Evolutionary conservation across 2,888 invertebrate species (phyloP).

Genomic region (Drosophila quasianomalipes): DNA sequence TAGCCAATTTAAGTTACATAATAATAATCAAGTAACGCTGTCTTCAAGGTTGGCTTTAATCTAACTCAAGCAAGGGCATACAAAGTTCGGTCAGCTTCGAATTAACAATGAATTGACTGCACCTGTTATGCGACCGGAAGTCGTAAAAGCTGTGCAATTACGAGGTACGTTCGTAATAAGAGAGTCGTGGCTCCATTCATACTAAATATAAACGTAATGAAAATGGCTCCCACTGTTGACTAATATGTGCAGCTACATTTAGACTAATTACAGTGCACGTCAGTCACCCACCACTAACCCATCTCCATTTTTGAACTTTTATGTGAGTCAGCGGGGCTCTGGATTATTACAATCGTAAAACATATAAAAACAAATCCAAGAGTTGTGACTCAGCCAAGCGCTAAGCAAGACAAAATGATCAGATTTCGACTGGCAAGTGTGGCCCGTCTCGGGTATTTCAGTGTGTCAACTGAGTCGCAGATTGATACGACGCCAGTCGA

Average conservation of each 20-base stretch:
- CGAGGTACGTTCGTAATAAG: constrained; percentile 57
- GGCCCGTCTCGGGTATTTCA: constrained; percentile 3
- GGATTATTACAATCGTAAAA: constrained; percentile 14
- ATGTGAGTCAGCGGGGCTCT: constrained; percentile 53
- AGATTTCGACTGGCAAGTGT: constrained; percentile 68
- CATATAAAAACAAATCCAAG: constrained; percentile 53
- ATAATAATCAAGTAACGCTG: neutral
- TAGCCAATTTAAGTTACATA: too few relatives aligned
- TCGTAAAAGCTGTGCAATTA: constrained; percentile 57
- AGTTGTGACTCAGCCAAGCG: constrained; percentile 60
- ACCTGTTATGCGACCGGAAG: constrained; percentile 72
- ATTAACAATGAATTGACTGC: constrained; percentile 40
- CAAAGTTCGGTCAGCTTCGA: constrained; percentile 20
- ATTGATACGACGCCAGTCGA: constrained; percentile 55
- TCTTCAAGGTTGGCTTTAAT: neutral
- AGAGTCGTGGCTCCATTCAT: constrained; percentile 37
- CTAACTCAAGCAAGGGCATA: constrained; percentile 14
- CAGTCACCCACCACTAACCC: constrained; percentile 1
- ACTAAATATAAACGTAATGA: constrained; percentile 38
- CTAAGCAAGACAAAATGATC: constrained; percentile 52
- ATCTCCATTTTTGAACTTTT: constrained; percentile 7
- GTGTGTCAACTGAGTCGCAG: constrained; percentile 54
- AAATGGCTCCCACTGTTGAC: constrained; percentile 54
- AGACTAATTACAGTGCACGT: constrained; percentile 62
- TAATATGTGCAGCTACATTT: constrained; percentile 63